Evolutionary conservation across 2,113 vertebrate species (phyloP), one percentile per base, ranked within the genome.

Genomic region (Syngnathus typhle): DNA sequence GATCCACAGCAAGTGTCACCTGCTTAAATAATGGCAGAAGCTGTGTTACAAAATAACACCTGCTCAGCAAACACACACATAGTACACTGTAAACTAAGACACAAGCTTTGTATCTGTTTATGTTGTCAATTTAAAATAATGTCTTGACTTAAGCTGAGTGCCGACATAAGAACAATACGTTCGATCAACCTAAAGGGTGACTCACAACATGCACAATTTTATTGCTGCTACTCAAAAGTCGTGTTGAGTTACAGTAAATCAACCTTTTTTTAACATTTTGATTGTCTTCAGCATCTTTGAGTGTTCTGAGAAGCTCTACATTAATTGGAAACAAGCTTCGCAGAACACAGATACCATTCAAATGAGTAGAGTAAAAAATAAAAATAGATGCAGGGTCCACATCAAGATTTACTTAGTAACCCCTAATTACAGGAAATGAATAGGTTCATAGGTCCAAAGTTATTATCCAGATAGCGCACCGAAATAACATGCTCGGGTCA

Each of bases 1-100:
- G 76, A 89, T 85, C 78, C 79, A 80, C 79, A 85, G 87, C 67
- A 70, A 84, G 83, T 79, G 69, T 85, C 87, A 89, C 85, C 88
- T 88, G 85, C 80, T 89, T 70, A 77, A 65, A 69, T 70, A 80
- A 80, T 69, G 78, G 58, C 75, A 58, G 67, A 71, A 65, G 69
- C 61, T 67, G 76, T 71, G 78, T 82, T 79, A 71, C 64, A 64
- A 71, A 71, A 80, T 70, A 75, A 68, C 60, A 79, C 72, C 60
- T 65, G 69, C 51, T 44, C 65, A 43, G 49, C 44, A 36, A 58
- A 32, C 58, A 64, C 44, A 8, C 59, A 39, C 32, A 64, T 44
- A 54, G 49, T 39, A 19, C 6, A 18, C 39, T 27, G 3, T 15
- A 54, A 39, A 64, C 67, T 16, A 38, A 61, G 37, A 61, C 11